phyloP scores from a whole-genome alignment of 2,797 vertebrate genomes.

The Pangasius larnaudii region DNA sequence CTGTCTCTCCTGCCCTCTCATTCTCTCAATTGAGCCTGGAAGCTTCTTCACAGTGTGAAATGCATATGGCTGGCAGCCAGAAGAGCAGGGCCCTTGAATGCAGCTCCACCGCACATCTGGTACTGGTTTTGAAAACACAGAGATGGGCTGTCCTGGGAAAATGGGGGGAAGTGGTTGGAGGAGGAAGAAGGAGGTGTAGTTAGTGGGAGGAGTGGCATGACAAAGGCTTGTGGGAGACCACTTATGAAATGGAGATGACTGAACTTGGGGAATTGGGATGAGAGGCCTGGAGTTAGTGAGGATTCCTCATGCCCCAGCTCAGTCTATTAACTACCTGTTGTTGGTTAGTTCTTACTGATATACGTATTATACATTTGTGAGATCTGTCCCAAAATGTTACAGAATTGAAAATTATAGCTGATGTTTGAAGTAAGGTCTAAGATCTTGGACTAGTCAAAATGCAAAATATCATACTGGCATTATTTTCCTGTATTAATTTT shows the following conservation, averaged over 20 bases:
- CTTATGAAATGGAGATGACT: conserved; percentile 43
- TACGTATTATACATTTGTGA: background rate
- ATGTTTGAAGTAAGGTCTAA: background rate
- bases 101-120: conserved; percentile 71
- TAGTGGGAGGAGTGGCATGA: conserved; percentile 45
- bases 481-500: background rate
- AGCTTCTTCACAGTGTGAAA: conserved; percentile 68
- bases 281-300: conserved; percentile 25
- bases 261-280: conserved; percentile 31
- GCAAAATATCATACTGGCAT: background rate
- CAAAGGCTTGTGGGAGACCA: conserved; percentile 39
- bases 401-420: background rate
- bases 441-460: background rate
- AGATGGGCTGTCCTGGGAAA: conserved; percentile 58
- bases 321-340: background rate
- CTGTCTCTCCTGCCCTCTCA: conserved; percentile 57
- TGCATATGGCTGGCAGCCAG: conserved; percentile 62
- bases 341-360: background rate
- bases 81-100: conserved; percentile 71
- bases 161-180: conserved; percentile 55
- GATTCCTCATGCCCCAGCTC: conserved; percentile 9
- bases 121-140: conserved; percentile 70
- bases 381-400: background rate
- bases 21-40: conserved; percentile 66
- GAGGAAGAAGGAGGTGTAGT: conserved; percentile 50